Conservation (phyloP, 2,113 vertebrate species). For the Glaucomys volans region DNA sequence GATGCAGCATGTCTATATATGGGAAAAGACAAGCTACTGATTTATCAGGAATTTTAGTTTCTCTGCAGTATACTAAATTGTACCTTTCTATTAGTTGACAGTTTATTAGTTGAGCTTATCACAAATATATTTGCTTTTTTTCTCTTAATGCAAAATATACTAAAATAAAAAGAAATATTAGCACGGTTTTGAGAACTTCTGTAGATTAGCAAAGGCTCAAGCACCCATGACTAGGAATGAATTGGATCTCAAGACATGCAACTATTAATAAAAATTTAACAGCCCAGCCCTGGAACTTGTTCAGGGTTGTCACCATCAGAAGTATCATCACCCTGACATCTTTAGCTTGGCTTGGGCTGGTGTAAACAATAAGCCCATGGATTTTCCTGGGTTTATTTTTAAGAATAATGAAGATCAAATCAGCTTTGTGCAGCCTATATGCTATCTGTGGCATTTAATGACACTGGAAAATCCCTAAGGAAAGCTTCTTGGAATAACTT, state of each 20-base stretch:
- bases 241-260: background rate
- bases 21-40: background rate
- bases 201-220: conserved; percentile 58
- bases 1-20: background rate
- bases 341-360: background rate
- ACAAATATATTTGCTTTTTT: conserved; percentile 50
- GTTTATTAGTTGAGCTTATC: conserved; percentile 41
- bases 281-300: background rate
- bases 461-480: conserved; percentile 63
- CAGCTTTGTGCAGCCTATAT: conserved; percentile 16
- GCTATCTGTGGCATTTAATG: conserved; percentile 60
- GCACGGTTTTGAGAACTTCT: conserved; percentile 29
- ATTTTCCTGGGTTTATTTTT: conserved; percentile 53
- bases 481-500: conserved; percentile 64
- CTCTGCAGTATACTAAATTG: background rate
- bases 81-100: conserved; percentile 32
- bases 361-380: background rate
- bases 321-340: background rate
- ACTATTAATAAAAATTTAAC: conserved; percentile 56
- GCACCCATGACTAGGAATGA: conserved; percentile 19
- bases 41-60: background rate
- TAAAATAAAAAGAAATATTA: conserved; percentile 53
- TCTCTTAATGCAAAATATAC: conserved; percentile 35
- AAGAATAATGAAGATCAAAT: conserved; percentile 45
- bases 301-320: background rate